A percentile compares a stretch with the other conserved stretches of the same genome.
These are phyloP conservation scores for Protobothrops mucrosquamatus DNA, from an alignment of 2,113 vertebrate species.

Conservation along the genomic window DNA sequence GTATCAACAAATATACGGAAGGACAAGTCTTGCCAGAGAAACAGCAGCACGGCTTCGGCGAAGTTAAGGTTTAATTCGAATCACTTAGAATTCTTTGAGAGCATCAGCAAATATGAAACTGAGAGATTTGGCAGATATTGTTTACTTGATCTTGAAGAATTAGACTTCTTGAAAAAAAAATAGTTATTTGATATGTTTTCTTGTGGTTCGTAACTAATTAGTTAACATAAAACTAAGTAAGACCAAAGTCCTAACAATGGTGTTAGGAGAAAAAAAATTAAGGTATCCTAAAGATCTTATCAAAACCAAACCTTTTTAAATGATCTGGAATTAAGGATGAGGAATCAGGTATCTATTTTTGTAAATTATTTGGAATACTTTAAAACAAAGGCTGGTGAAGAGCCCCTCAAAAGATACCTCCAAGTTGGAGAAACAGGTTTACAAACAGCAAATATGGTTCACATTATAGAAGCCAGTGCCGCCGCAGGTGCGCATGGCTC, in stretches of 20 bases:
- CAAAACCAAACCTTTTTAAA: background rate
- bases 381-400: background rate
- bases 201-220: background rate
- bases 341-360: background rate
- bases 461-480: background rate
- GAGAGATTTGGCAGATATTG: background rate
- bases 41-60: background rate
- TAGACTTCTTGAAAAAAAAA: background rate
- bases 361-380: background rate
- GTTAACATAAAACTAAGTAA: background rate
- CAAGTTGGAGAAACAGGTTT: background rate
- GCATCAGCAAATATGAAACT: background rate
- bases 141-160: background rate
- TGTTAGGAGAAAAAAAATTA: background rate
- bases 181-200: background rate
- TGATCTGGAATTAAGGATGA: background rate
- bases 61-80: background rate
- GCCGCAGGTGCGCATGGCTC: too few relatives aligned
- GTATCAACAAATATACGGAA: background rate
- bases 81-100: background rate
- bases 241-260: background rate
- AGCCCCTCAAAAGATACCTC: background rate
- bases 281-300: background rate
- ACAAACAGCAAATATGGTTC: background rate
- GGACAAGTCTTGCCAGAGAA: background rate